Base-by-base conservation (phyloP, 2,797 vertebrate species). In the Merluccius polli region DNA sequence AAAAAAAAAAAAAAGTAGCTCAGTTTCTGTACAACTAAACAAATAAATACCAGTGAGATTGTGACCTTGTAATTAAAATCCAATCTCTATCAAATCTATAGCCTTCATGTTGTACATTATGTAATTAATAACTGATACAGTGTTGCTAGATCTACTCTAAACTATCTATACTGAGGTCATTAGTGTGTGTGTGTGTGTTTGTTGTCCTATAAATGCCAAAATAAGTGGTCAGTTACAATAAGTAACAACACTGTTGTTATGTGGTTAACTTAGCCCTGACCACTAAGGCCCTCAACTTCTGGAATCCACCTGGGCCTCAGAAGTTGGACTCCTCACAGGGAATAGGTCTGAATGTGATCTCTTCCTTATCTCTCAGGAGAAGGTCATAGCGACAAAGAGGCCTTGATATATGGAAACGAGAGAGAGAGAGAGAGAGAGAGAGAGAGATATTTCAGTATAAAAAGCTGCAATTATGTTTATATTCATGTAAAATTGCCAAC, bases 361-460 rank as follows among this genome's bases (percentile, higher is more conserved):
- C 90, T 68, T 71, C 80, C 77, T 91, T 87, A 59, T 92, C 89
- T 77, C 83, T 44, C 2, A 94, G 87, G 24, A 93, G 15, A 75
- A 95, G 2, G 70, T 95, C 94, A 0, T 94, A 94, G 38, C 93
- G 88, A 83, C 94, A 95, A 7, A 94, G 83, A 69, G 89, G 77
- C 78, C 94, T 94, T 84, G 1, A 33, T 65, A 31, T 32, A 13
- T 80, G 18, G 72, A 48, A 70, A 2, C 24, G 1, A 65, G 7
- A 68, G 8, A 41, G 15, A 68, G 31, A 13, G 15, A 13, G 29
- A 10, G 24, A 12, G 21, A 27, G 11, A 27, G 59, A 9, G 1
- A 27, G 33, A 38, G n/a, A 48, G 21, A 72, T n/a, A n/a, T 72
- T 16, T 32, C 4, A 30, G 29, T 69, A 32, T 15, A 69, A 69